These are phyloP conservation scores for Coilia nasus DNA, from an alignment of 2,797 vertebrate genomes.

Conservation along the genomic window DNA sequence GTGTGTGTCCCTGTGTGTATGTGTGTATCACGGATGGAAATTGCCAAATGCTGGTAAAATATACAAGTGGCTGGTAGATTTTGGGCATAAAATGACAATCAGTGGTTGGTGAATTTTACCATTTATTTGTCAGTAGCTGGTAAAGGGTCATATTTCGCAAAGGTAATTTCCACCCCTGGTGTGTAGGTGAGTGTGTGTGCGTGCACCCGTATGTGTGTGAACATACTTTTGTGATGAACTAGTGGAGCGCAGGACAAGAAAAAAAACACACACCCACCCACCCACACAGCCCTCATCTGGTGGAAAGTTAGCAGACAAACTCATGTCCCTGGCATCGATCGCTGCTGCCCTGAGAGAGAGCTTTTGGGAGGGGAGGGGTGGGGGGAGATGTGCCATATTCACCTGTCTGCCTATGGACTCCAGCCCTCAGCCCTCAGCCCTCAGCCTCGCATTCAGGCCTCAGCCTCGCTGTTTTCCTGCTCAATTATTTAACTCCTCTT, in stretches of 20 bases:
- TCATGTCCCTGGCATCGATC: slow-evolving; percentile 8
- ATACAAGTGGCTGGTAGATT: too few relatives aligned
- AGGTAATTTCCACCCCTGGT: too few relatives aligned
- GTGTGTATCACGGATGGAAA: too few relatives aligned
- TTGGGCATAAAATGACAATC: too few relatives aligned
- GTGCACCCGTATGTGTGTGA: not conserved
- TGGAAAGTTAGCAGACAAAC: slow-evolving; percentile 8
- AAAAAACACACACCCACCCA: not conserved
- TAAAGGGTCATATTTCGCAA: too few relatives aligned
- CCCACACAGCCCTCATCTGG: not conserved
- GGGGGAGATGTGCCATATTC: slow-evolving; percentile 27
- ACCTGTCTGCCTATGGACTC: slow-evolving; percentile 33
- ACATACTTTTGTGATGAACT: not conserved
- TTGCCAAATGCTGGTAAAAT: too few relatives aligned
- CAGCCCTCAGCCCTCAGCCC: not conserved
- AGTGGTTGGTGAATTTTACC: too few relatives aligned
- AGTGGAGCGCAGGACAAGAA: not conserved
- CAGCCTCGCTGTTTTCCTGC: slow-evolving; percentile 4
- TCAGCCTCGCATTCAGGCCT: not conserved
- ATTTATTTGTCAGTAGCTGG: too few relatives aligned
- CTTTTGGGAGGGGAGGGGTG: not conserved
- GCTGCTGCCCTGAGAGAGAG: not conserved
- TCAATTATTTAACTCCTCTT: slow-evolving; percentile 48
- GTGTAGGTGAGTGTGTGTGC: not conserved
- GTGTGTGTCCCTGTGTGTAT: not conserved